A percentile compares a stretch with the other conserved stretches of the same genome.
phyloP scores from a whole-genome alignment of 1,140 invertebrate genomes.

The Thaumetopoea pityocampa region DNA sequence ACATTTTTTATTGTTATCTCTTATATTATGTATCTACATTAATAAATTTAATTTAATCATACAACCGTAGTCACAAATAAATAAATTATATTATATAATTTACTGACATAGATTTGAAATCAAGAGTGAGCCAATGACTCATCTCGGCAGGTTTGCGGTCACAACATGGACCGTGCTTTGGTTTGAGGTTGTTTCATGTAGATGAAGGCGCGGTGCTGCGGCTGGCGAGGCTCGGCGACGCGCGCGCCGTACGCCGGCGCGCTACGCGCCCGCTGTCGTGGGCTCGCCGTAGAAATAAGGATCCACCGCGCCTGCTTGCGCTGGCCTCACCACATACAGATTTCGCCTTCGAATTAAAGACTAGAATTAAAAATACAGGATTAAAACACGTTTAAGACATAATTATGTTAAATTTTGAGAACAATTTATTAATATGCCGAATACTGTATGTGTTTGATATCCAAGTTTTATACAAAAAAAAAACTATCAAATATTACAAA shows the following conservation, averaged over 20 bases:
- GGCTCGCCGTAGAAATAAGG: slow-evolving; percentile 77
- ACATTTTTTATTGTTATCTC: slow-evolving; percentile 54
- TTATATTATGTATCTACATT: slow-evolving; percentile 57
- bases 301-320: slow-evolving; percentile 66
- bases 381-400: slow-evolving; percentile 17
- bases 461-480: too few relatives aligned
- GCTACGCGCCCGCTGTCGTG: slow-evolving; percentile 79
- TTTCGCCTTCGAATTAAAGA: slow-evolving; percentile 76
- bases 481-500: too few relatives aligned
- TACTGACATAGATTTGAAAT: slow-evolving; percentile 63
- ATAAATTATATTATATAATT: slow-evolving; percentile 72
- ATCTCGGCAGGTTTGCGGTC: slow-evolving; percentile 42
- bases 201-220: slow-evolving; percentile 53
- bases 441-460: too few relatives aligned
- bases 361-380: slow-evolving; percentile 62
- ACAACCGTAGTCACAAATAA: slow-evolving; percentile 64
- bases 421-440: too few relatives aligned
- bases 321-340: slow-evolving; percentile 78
- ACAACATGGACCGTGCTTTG: slow-evolving; percentile 59
- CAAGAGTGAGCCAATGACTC: slow-evolving; percentile 43
- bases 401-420: too few relatives aligned
- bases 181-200: slow-evolving; percentile 61
- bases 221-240: slow-evolving; percentile 59
- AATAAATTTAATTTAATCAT: slow-evolving; percentile 60
- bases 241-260: slow-evolving; percentile 69